These are phyloP conservation scores for Pipistrellus pipistrellus DNA, from an alignment of 2,797 vertebrate species.

Conservation along the genomic window DNA sequence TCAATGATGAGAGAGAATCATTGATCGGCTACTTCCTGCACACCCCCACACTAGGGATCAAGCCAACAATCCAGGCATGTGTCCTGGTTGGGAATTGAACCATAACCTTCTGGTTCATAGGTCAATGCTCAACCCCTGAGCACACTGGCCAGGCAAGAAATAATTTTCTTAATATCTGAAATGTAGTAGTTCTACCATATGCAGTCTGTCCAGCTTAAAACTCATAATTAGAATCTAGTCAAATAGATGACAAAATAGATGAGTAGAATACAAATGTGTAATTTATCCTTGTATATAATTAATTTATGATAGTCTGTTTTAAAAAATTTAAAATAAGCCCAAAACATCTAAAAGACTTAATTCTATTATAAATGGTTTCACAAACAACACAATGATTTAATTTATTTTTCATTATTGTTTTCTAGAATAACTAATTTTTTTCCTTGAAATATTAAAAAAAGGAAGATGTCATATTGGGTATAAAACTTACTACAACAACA, in stretches of 20 bases:
- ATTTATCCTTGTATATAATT: slow-evolving; percentile 68
- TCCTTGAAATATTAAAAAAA: slow-evolving; percentile 76
- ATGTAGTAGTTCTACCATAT: background rate
- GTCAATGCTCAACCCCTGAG: background rate
- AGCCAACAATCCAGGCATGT: background rate
- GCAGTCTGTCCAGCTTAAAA: slow-evolving; percentile 48
- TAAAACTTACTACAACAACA: slow-evolving; percentile 61
- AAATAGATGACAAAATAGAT: slow-evolving; percentile 39
- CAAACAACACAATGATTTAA: slow-evolving; percentile 53
- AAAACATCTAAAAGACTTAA: slow-evolving; percentile 54
- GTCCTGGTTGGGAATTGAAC: background rate
- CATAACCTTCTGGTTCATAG: too few species aligned
- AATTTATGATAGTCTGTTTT: slow-evolving; percentile 65
- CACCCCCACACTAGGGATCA: background rate
- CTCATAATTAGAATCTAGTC: slow-evolving; percentile 56
- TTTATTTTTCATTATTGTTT: slow-evolving; percentile 76
- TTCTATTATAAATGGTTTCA: slow-evolving; percentile 71
- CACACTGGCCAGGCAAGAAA: background rate
- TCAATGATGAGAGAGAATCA: background rate
- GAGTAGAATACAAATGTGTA: slow-evolving; percentile 26
- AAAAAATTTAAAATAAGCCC: slow-evolving; percentile 62
- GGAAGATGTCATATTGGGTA: slow-evolving; percentile 52
- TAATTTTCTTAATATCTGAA: background rate
- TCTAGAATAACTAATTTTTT: slow-evolving; percentile 42
- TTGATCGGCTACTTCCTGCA: background rate